Evolutionary conservation across 2,113 vertebrate genomes (phyloP).

Genomic region (Capreolus pygargus): DNA sequence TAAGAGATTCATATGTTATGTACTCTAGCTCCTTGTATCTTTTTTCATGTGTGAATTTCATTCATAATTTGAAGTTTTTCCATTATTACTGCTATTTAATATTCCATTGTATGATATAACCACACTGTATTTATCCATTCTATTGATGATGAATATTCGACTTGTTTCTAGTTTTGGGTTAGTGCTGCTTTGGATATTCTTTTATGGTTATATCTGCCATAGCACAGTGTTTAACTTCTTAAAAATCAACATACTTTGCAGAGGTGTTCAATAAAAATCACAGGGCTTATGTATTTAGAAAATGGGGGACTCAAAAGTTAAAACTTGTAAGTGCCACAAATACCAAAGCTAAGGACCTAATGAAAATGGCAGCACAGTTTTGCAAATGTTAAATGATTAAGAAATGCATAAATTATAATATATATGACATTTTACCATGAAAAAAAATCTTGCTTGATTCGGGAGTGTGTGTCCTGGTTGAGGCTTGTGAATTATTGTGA

Average conservation of each 20-base stretch:
- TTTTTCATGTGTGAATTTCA: constrained; percentile 21
- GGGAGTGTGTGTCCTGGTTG: background rate
- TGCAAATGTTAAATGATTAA: background rate
- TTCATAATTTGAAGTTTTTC: background rate
- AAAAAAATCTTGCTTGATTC: background rate
- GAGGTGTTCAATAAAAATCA: background rate
- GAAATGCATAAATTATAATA: background rate
- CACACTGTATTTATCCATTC: background rate
- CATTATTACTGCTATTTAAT: background rate
- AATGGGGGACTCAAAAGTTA: background rate
- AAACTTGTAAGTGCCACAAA: background rate
- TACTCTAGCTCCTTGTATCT: background rate
- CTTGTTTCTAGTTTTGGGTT: background rate
- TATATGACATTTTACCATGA: background rate
- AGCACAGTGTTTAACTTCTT: background rate
- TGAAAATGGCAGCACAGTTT: background rate
- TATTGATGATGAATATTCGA: background rate
- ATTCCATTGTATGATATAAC: background rate
- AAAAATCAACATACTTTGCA: background rate
- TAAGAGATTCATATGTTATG: background rate
- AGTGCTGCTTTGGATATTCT: background rate
- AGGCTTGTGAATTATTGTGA: background rate
- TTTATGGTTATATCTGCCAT: background rate
- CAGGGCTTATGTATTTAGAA: background rate
- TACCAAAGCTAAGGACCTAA: background rate